Conservation (phyloP, 1,140 invertebrate species). For the Cydia splendana region DNA sequence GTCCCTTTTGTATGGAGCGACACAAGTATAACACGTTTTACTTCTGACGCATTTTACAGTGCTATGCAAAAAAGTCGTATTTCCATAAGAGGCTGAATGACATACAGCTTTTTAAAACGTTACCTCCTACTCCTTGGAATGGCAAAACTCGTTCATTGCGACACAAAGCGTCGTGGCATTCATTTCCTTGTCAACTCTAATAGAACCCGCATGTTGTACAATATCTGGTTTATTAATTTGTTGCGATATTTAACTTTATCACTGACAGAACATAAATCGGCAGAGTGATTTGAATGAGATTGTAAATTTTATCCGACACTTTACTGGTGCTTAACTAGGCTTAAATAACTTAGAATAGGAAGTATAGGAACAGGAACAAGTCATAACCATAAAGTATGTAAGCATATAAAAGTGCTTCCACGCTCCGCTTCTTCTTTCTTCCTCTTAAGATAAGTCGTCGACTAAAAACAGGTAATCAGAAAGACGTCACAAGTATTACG, state of each 20-base stretch:
- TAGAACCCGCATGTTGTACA: slow-evolving; percentile 22
- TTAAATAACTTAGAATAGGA: not conserved
- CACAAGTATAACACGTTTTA: not conserved
- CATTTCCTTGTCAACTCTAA: slow-evolving; percentile 33
- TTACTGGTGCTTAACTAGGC: not conserved
- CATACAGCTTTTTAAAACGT: not conserved
- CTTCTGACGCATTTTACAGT: not conserved
- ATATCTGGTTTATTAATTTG: slow-evolving; percentile 28
- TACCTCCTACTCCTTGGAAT: not conserved
- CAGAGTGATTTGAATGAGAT: slow-evolving; percentile 2
- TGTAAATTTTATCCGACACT: slow-evolving; percentile 25
- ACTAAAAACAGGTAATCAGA: not conserved
- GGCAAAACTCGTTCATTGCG: slow-evolving; percentile 43
- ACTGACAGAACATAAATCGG: slow-evolving; percentile 4
- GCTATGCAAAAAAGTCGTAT: not conserved
- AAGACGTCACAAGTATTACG: no score
- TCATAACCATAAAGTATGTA: not conserved
- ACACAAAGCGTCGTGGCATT: slow-evolving; percentile 52
- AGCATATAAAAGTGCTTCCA: not conserved
- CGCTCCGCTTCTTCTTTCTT: slow-evolving; percentile 15
- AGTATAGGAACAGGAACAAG: not conserved
- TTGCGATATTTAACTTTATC: slow-evolving; percentile 27
- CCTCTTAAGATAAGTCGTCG: slow-evolving; percentile 16
- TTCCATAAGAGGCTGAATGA: not conserved
- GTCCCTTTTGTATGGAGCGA: not conserved